Evolutionary conservation across 2,888 invertebrate species (phyloP).

Genomic region (Tridacna crocea): DNA sequence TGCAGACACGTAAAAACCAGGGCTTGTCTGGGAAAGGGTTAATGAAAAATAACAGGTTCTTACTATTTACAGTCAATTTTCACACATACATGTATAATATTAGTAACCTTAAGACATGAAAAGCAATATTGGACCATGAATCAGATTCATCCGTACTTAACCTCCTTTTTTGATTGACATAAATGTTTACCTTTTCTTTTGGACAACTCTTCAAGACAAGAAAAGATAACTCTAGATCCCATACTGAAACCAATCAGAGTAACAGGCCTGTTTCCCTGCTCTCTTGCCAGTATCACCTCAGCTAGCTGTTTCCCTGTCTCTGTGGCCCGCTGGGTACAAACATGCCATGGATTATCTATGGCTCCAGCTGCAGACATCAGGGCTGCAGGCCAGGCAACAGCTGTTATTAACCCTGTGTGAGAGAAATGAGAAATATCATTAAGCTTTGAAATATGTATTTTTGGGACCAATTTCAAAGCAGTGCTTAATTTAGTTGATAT

Average conservation of each 20-base stretch:
- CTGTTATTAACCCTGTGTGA: conserved; percentile 86
- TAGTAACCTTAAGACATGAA: no score
- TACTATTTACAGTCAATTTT: no score
- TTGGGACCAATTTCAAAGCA: no score
- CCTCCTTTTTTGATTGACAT: no score
- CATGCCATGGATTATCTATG: conserved; percentile 89
- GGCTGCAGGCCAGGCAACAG: conserved; percentile 88
- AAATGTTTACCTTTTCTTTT: conserved; percentile 79
- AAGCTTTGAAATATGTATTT: no score
- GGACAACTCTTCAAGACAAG: conserved; percentile 87
- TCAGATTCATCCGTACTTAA: no score
- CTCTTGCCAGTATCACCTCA: conserved; percentile 87
- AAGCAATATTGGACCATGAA: no score
- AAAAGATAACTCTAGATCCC: conserved; percentile 89
- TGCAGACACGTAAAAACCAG: no score
- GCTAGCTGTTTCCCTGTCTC: conserved; percentile 88
- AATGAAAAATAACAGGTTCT: no score
- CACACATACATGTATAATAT: no score
- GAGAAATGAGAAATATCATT: neutral
- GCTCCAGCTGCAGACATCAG: conserved; percentile 85
- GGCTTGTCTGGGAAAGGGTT: no score
- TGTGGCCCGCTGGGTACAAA: conserved; percentile 87
- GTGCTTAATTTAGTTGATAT: no score
- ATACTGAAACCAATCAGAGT: conserved; percentile 88
- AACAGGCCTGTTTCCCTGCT: conserved; percentile 88